These are phyloP conservation scores for Plectrocnemia conspersa DNA, from an alignment of 1,140 invertebrate species.

Conservation along the genomic window DNA sequence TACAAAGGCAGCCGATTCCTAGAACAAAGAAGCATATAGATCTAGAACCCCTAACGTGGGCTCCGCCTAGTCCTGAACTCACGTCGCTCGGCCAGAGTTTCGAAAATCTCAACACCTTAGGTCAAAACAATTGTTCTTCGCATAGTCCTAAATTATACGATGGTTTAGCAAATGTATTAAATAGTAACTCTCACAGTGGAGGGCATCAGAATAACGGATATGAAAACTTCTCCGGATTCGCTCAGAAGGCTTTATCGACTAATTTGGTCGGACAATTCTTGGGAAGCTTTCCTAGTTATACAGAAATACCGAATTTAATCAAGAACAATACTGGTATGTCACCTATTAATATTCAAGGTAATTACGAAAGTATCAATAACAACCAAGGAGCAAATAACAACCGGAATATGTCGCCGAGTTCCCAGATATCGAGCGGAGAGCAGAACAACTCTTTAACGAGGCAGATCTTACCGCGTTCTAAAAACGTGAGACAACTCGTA, in stretches of 20 bases:
- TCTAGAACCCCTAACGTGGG: slow-evolving; percentile 41
- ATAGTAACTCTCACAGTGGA: slow-evolving; percentile 37
- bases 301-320: slow-evolving; percentile 29
- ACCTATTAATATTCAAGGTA: slow-evolving; percentile 21
- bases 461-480: slow-evolving; percentile 31
- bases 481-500: slow-evolving; percentile 30
- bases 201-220: slow-evolving; percentile 33
- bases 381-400: slow-evolving; percentile 5
- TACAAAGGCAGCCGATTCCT: slow-evolving; percentile 56
- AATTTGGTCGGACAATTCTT: slow-evolving; percentile 33
- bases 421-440: slow-evolving; percentile 35
- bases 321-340: slow-evolving; percentile 28
- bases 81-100: slow-evolving; percentile 34
- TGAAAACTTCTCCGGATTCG: slow-evolving; percentile 33
- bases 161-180: slow-evolving; percentile 26
- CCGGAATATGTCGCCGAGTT: slow-evolving; percentile 35
- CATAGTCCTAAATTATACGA: slow-evolving; percentile 45
- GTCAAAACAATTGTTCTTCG: slow-evolving; percentile 41
- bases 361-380: slow-evolving; percentile 29
- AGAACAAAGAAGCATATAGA: slow-evolving; percentile 55
- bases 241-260: slow-evolving; percentile 25
- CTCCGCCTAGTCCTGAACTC: slow-evolving; percentile 37
- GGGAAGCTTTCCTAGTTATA: slow-evolving; percentile 33
- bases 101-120: slow-evolving; percentile 32
- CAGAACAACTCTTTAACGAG: slow-evolving; percentile 35